Evolutionary conservation across 1,140 invertebrate species (phyloP).

Genomic region (Orchestia grillus): DNA sequence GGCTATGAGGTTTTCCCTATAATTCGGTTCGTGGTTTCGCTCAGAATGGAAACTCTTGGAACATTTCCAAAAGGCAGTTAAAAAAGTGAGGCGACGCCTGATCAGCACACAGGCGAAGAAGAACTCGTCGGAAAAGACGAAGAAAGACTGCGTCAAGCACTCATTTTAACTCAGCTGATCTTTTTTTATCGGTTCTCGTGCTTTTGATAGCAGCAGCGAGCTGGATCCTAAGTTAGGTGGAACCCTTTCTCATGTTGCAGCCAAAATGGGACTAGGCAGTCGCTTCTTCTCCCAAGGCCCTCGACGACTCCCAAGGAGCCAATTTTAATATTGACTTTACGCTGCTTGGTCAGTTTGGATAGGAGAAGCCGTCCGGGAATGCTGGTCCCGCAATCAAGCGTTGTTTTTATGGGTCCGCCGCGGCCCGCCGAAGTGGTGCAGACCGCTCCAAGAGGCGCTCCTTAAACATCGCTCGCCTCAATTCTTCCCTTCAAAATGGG

Average conservation of each 20-base stretch:
- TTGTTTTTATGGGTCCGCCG: background rate
- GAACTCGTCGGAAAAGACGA: too few relatives aligned
- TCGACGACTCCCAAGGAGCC: background rate
- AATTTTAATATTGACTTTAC: conserved; percentile 45
- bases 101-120: too few relatives aligned
- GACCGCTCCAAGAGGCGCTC: background rate
- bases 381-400: background rate
- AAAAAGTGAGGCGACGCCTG: too few relatives aligned
- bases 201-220: background rate
- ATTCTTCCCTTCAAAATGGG: background rate
- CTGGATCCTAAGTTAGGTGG: background rate
- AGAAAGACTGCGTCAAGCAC: background rate
- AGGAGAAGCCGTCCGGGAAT: background rate
- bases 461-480: background rate
- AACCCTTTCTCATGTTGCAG: background rate
- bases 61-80: too few relatives aligned
- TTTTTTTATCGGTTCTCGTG: background rate
- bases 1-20: too few relatives aligned
- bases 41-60: too few relatives aligned
- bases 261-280: background rate
- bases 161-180: background rate
- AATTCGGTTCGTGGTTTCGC: too few relatives aligned
- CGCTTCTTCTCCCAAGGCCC: background rate
- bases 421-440: background rate
- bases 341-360: background rate